Evolutionary conservation across 2,797 vertebrate species (phyloP).

Genomic region (Hoplostethus atlanticus): DNA sequence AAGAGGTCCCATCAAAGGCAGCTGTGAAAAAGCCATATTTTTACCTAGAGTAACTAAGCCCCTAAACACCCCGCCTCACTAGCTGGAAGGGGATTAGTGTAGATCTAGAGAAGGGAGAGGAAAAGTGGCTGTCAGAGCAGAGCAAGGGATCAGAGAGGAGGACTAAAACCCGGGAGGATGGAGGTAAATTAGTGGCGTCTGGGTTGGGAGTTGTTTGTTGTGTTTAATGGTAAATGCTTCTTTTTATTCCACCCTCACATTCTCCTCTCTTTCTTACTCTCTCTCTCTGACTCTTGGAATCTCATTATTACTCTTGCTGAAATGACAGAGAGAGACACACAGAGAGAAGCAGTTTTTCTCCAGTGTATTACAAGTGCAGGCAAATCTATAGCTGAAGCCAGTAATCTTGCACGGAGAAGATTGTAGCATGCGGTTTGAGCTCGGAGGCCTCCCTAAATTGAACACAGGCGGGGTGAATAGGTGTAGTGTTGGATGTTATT

Average conservation of each 20-base stretch:
- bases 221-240: constrained; percentile 63
- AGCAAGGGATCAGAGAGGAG: constrained; percentile 66
- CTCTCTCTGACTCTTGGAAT: constrained; percentile 19
- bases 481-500: constrained; percentile 20
- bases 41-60: constrained; percentile 74
- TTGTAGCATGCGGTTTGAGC: constrained; percentile 36
- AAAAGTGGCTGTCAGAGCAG: constrained; percentile 76
- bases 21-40: constrained; percentile 59
- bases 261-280: not conserved
- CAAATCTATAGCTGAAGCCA: constrained; percentile 43
- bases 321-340: constrained; percentile 32
- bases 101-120: constrained; percentile 59
- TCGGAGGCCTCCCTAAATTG: constrained; percentile 39
- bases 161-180: constrained; percentile 48
- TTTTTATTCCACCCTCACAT: constrained; percentile 41
- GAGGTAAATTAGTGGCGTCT: constrained; percentile 68
- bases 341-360: constrained; percentile 24
- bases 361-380: constrained; percentile 36
- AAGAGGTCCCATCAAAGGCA: constrained; percentile 46
- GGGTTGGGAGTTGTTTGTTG: constrained; percentile 58
- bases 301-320: constrained; percentile 50
- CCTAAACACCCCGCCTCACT: constrained; percentile 67
- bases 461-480: constrained; percentile 39
- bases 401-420: constrained; percentile 57
- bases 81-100: constrained; percentile 77